Evolutionary conservation across 2,888 invertebrate genomes (phyloP).

Genomic region (Pomacea canaliculata): DNA sequence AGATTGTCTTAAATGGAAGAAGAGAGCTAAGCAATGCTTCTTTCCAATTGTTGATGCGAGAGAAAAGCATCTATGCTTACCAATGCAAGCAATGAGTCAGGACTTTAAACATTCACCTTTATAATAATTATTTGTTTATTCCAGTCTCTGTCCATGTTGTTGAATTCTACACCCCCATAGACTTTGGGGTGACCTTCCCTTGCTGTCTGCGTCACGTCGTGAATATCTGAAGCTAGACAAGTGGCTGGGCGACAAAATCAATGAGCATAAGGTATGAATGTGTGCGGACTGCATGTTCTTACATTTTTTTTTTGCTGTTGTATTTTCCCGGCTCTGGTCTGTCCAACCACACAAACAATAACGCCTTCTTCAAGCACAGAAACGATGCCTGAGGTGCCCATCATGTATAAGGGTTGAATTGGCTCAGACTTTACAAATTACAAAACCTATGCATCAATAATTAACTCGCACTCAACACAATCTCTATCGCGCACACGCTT

Average conservation of each 20-base stretch:
- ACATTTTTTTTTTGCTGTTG: neutral
- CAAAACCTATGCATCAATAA: too few relatives aligned
- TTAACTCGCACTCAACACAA: too few relatives aligned
- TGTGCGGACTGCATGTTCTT: too few relatives aligned
- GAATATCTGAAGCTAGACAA: constrained; percentile 98
- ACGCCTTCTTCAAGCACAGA: neutral
- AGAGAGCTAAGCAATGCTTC: too few relatives aligned
- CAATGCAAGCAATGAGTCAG: too few relatives aligned
- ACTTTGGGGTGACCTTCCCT: constrained; percentile 94
- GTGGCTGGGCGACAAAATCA: constrained; percentile 97
- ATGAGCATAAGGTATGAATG: constrained; percentile 84
- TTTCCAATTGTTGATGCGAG: too few relatives aligned
- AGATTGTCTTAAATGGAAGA: too few relatives aligned
- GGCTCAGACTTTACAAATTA: too few relatives aligned
- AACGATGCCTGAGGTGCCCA: too few relatives aligned
- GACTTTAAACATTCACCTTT: neutral
- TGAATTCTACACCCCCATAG: constrained; percentile 85
- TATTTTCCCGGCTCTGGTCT: neutral
- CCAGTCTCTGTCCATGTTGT: constrained; percentile 90
- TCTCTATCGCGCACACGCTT: too few relatives aligned
- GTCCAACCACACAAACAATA: neutral
- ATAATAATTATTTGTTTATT: neutral
- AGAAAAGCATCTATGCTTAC: neutral
- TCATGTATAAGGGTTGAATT: too few relatives aligned
- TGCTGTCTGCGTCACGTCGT: constrained; percentile 93